Conservation (phyloP, 2,888 invertebrate species). For the Punctoribates punctum region DNA sequence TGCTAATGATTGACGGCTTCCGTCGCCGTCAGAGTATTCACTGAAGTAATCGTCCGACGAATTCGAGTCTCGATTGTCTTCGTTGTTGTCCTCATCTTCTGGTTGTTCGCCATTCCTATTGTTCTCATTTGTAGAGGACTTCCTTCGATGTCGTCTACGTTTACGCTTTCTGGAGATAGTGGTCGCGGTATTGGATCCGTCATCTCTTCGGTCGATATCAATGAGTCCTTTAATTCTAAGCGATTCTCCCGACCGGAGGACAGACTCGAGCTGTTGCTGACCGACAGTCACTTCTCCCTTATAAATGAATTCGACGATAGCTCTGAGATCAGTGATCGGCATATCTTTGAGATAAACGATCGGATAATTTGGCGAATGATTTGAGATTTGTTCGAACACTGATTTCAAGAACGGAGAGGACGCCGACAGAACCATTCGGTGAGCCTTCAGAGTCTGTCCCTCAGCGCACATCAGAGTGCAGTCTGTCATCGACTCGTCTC, state of each 20-base stretch:
- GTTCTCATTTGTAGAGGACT: neutral
- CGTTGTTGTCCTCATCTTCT: constrained; percentile 20
- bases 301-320: constrained; percentile 43
- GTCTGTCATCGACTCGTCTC: constrained; percentile 41
- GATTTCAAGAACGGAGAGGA: constrained; percentile 37
- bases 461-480: constrained; percentile 41
- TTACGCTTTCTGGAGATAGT: constrained; percentile 2
- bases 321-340: constrained; percentile 40
- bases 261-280: constrained; percentile 33
- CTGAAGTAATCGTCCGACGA: neutral
- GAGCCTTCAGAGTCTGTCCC: constrained; percentile 39
- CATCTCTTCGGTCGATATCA: constrained; percentile 25
- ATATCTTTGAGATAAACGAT: constrained; percentile 42
- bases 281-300: constrained; percentile 41
- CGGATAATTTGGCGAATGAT: constrained; percentile 36
- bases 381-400: constrained; percentile 35
- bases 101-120: neutral
- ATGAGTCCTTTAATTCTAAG: constrained; percentile 38
- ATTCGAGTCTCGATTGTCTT: constrained; percentile 19
- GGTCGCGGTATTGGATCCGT: neutral
- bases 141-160: neutral
- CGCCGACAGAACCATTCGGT: constrained; percentile 39
- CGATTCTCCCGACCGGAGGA: constrained; percentile 39
- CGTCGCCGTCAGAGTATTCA: constrained; percentile 24
- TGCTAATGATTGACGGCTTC: neutral